Evolutionary conservation across 1,140 invertebrate genomes (phyloP), one percentile per base, ranked within the genome.

Genomic region (Theocolax elegans): DNA sequence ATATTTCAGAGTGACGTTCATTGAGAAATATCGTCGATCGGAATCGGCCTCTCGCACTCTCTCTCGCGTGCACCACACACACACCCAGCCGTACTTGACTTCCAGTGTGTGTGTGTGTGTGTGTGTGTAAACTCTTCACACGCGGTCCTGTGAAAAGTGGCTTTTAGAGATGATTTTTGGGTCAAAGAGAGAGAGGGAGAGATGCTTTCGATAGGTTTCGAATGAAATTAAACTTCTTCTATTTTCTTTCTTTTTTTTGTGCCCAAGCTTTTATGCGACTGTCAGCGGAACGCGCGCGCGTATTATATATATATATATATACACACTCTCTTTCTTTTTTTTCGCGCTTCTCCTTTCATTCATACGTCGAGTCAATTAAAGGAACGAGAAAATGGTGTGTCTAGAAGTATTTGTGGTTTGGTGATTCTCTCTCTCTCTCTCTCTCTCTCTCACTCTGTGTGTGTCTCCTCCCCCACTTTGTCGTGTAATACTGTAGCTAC

Each of bases 1-100:
- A 59, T 59, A 59, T 67, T 59, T 67, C 53, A 58, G 19, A 58
- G 65, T 67, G 53, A 67, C 54, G 54, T 59, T 59, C 29, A 67
- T 59, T 59, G 54, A 58, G 54, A 58, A 67, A 59, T 46, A n/a
- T 58, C 29, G 42, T 9, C 40, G 51, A 29, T n/a, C 31, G 23
- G 35, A 27, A 63, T 63, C 25, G 29, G 23, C 25, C 8, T 17
- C 9, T 27, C 38, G 8, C 38, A 9, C 25, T n/a, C n/a, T n/a
- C n/a, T n/a, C n/a, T n/a, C n/a, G n/a, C n/a, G n/a, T n/a, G n/a
- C n/a, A n/a, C n/a, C n/a, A n/a, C n/a, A n/a, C n/a, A n/a, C n/a
- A n/a, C n/a, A n/a, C n/a, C n/a, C n/a, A n/a, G n/a, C n/a, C n/a
- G n/a, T n/a, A n/a, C n/a, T n/a, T n/a, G n/a, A n/a, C n/a, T n/a